These are phyloP conservation scores for Tridacna crocea DNA, from an alignment of 2,888 invertebrate species.

Conservation along the genomic window DNA sequence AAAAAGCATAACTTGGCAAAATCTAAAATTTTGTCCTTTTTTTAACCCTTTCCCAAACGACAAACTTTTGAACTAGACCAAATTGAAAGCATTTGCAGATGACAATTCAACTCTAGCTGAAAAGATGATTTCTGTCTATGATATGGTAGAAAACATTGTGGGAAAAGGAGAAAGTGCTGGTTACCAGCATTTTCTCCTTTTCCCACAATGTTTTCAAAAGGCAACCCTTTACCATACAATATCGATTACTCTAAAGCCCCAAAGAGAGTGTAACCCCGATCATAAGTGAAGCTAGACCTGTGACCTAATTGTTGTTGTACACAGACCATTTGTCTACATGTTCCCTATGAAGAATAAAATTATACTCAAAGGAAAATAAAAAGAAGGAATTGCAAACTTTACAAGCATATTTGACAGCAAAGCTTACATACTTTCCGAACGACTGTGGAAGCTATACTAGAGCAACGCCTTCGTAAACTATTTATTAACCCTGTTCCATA, in stretches of 20 bases:
- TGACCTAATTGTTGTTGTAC: too few relatives aligned
- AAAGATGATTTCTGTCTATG: too few relatives aligned
- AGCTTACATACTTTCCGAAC: neutral
- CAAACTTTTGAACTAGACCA: too few relatives aligned
- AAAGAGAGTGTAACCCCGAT: too few relatives aligned
- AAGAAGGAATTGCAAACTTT: too few relatives aligned
- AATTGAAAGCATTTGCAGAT: too few relatives aligned
- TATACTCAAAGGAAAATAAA: neutral
- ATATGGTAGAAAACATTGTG: neutral
- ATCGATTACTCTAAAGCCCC: too few relatives aligned
- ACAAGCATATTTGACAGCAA: too few relatives aligned
- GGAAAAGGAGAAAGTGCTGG: neutral
- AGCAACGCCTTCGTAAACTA: neutral
- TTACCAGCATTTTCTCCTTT: constrained; percentile 10
- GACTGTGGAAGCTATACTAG: neutral
- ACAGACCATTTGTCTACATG: neutral
- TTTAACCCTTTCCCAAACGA: neutral
- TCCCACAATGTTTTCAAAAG: neutral
- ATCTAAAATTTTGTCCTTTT: too few relatives aligned
- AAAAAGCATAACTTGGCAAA: too few relatives aligned
- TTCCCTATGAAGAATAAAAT: neutral
- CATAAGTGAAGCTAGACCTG: too few relatives aligned
- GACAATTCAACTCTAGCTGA: too few relatives aligned
- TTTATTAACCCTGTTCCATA: neutral
- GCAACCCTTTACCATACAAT: neutral